Evolutionary conservation across 2,888 invertebrate species (phyloP).

Genomic region (Parnassius orleans): DNA sequence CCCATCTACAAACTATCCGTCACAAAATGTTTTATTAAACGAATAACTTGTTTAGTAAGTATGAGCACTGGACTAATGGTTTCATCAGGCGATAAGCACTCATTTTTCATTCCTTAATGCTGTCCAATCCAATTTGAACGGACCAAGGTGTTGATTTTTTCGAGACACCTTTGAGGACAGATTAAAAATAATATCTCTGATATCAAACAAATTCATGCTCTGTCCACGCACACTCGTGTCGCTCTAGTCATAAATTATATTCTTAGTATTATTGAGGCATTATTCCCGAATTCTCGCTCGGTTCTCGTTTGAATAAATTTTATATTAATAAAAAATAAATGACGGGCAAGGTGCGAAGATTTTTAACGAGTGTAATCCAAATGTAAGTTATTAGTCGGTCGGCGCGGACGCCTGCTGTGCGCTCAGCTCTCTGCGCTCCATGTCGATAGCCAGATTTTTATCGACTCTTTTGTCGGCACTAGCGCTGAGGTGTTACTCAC

Average conservation of each 20-base stretch:
- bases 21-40: conserved; percentile 10
- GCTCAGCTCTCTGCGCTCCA: conserved; percentile 40
- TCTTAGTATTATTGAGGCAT: conserved; percentile 68
- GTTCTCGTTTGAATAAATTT: conserved; percentile 72
- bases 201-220: conserved; percentile 49
- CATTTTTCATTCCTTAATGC: conserved; percentile 18
- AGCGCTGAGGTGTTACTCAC: conserved; percentile 69
- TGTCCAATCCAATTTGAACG: conserved; percentile 15
- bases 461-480: conserved; percentile 76
- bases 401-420: conserved; percentile 64
- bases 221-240: conserved; percentile 41
- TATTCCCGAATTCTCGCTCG: conserved; percentile 68
- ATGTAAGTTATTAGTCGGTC: conserved; percentile 75
- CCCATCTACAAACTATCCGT: neutral
- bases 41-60: conserved; percentile 1
- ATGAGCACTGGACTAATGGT: conserved; percentile 1
- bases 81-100: conserved; percentile 13
- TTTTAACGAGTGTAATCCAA: conserved; percentile 77
- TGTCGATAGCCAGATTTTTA: conserved; percentile 69
- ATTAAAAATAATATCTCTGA: conserved; percentile 54
- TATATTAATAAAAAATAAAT: conserved; percentile 74
- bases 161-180: conserved; percentile 24
- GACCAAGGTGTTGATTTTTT: conserved; percentile 24
- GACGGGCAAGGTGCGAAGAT: conserved; percentile 73
- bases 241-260: conserved; percentile 67